A percentile compares a stretch with the other conserved stretches of the same genome.
These are phyloP conservation scores for Sorex maritimensis DNA, from an alignment of 2,797 vertebrate species.

Conservation along the genomic window DNA sequence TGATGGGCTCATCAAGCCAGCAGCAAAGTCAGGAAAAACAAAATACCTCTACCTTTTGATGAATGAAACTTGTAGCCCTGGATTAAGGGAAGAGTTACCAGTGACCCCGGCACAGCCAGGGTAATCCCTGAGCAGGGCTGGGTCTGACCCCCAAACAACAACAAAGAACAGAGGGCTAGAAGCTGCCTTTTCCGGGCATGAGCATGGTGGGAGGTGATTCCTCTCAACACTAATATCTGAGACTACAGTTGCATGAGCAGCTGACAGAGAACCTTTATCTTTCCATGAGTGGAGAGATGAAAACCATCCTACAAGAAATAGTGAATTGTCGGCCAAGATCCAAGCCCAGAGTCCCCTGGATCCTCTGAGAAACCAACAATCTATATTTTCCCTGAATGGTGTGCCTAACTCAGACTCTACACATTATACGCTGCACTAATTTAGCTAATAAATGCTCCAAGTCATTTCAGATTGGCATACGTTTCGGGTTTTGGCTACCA, in stretches of 20 bases:
- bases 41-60: not conserved
- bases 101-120: not conserved
- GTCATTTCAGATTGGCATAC: not conserved
- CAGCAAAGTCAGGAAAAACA: conserved; percentile 30
- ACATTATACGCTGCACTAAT: not conserved
- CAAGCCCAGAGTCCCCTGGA: conserved; percentile 10
- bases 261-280: conserved; percentile 65
- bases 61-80: not conserved
- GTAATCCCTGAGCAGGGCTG: too few species aligned
- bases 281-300: conserved; percentile 45
- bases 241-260: conserved; percentile 30
- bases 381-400: not conserved
- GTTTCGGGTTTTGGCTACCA: not conserved
- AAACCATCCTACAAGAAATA: conserved; percentile 44
- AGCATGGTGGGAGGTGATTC: conserved; percentile 1
- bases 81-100: not conserved
- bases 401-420: not conserved
- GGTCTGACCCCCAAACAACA: too few species aligned
- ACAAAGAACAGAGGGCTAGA: not conserved
- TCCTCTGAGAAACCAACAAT: conserved; percentile 30
- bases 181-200: not conserved
- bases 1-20: conserved; percentile 22
- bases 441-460: not conserved
- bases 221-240: not conserved
- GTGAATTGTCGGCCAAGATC: conserved; percentile 21